Percentiles rank a stretch among this genome's conserved stretches.
Evolutionary conservation across 64 coral and sea anemone genomes (phyloP).

Genomic region (Montipora cactus): DNA sequence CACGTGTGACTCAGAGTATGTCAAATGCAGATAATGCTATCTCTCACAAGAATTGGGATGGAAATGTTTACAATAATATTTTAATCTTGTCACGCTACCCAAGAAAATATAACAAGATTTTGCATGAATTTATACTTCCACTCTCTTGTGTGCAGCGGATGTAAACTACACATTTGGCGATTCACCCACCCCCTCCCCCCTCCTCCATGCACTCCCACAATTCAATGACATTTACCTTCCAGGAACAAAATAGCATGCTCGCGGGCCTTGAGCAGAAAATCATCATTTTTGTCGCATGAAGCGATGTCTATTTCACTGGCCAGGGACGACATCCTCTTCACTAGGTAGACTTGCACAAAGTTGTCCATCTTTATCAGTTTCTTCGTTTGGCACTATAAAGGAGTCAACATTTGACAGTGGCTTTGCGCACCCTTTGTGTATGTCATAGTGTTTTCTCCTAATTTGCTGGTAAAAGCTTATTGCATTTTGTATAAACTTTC

Average conservation of each 20-base stretch:
- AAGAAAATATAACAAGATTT: no score
- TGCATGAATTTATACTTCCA: no score
- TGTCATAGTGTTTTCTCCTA: neutral
- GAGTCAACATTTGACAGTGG: neutral
- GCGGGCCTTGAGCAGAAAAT: neutral
- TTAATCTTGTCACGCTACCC: no score
- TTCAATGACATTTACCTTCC: neutral
- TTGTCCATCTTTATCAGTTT: neutral
- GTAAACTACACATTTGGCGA: no score
- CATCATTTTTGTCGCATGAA: neutral
- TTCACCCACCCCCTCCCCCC: no score
- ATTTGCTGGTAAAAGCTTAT: neutral
- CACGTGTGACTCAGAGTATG: no score
- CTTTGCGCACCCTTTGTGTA: neutral
- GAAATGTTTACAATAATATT: no score
- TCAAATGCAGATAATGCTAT: no score
- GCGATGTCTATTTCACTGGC: neutral
- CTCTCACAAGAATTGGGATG: no score
- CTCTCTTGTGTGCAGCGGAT: no score
- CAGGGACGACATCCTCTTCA: neutral
- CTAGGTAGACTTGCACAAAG: neutral
- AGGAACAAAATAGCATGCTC: neutral
- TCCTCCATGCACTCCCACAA: no score
- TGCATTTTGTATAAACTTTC: constrained; percentile 9
- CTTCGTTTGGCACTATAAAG: constrained; percentile 1